These are phyloP conservation scores for Bucorvus abyssinicus DNA, from an alignment of 2,797 vertebrate species.

Conservation along the genomic window DNA sequence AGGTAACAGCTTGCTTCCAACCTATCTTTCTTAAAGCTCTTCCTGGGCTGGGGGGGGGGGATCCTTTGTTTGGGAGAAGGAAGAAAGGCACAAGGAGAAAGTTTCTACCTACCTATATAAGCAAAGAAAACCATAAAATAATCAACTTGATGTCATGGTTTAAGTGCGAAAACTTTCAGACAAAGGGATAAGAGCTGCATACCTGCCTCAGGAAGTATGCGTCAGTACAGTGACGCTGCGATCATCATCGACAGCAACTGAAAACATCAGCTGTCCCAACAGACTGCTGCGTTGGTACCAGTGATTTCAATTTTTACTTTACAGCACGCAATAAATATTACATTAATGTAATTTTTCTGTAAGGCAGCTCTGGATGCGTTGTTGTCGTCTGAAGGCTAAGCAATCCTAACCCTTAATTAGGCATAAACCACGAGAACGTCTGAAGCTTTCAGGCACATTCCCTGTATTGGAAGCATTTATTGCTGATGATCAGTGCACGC, in stretches of 20 bases:
- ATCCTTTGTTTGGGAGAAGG: neutral
- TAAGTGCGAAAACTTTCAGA: neutral
- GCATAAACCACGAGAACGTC: neutral
- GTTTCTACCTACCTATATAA: neutral
- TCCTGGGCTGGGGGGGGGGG: neutral
- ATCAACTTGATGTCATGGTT: neutral
- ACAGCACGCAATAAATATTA: neutral
- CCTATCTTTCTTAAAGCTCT: neutral
- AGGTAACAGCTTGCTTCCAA: neutral
- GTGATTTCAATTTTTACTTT: neutral
- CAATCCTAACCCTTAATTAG: neutral
- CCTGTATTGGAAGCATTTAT: neutral
- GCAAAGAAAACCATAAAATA: neutral
- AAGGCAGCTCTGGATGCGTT: neutral
- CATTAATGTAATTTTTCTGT: neutral
- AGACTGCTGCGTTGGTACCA: neutral
- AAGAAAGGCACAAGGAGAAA: neutral
- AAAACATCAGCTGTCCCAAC: neutral
- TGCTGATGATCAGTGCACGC: rapidly evolving
- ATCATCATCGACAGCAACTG: neutral
- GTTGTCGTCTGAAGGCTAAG: neutral
- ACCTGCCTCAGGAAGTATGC: neutral
- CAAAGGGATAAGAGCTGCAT: neutral
- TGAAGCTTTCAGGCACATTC: neutral
- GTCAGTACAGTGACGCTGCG: rapidly evolving